Evolutionary conservation across 2,888 invertebrate genomes (phyloP), one percentile per base, ranked within the genome.

Genomic region (Hemaris fuciformis): DNA sequence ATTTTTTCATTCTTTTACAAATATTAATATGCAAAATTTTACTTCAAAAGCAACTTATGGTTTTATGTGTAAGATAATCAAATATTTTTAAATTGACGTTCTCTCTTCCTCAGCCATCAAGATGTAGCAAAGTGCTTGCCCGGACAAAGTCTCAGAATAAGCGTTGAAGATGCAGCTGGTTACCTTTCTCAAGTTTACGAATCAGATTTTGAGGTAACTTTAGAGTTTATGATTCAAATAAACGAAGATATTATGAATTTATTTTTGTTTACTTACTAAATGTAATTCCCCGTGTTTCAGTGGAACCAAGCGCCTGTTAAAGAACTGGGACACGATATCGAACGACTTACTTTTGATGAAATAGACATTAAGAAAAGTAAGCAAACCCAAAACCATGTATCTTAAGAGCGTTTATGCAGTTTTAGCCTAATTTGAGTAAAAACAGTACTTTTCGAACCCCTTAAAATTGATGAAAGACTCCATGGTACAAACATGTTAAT

Each of bases 41-140:
- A 5, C 3, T 31, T 31, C 5, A 31, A 3, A 6, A 31, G 10
- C 10, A 31, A n/a, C n/a, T n/a, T n/a, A n/a, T n/a, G n/a, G n/a
- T n/a, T n/a, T n/a, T n/a, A n/a, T n/a, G n/a, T n/a, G n/a, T n/a
- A n/a, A n/a, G n/a, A n/a, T n/a, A n/a, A n/a, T n/a, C n/a, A n/a
- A n/a, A n/a, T n/a, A n/a, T n/a, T n/a, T n/a, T n/a, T n/a, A n/a
- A n/a, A n/a, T n/a, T n/a, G n/a, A n/a, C n/a, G n/a, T n/a, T n/a
- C n/a, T 59, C 0, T 22, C 43, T 45, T 62, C 73, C 68, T 41
- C 72, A 93, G 93, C 5, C 91, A 93, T 64, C 89, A 89, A 75
- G 93, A 93, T 65, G 90, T 91, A 1, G 74, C 81, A 0, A 92
- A 93, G 69, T 95, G 95, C 80, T 87, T 93, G 66, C 94, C 95